These are phyloP conservation scores for Callyntrura sp. DNA, from an alignment of 2,888 invertebrate species.

Conservation along the genomic window DNA sequence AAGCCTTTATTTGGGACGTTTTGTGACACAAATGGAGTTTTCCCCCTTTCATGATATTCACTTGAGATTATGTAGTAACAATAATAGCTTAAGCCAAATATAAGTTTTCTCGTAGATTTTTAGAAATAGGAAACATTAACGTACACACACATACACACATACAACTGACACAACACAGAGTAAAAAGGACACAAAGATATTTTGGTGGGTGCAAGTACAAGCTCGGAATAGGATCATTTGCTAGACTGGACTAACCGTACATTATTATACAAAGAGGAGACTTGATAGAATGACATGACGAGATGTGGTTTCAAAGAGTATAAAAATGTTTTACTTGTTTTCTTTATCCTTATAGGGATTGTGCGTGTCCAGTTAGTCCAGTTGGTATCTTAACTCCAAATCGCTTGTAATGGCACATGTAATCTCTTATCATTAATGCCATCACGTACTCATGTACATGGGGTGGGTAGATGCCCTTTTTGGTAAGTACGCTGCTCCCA, in stretches of 20 bases:
- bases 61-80: slow-evolving; percentile 70
- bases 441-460: slow-evolving; percentile 56
- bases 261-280: slow-evolving; percentile 29
- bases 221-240: slow-evolving; percentile 35
- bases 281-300: slow-evolving; percentile 43
- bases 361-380: slow-evolving; percentile 56
- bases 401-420: slow-evolving; percentile 69
- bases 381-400: slow-evolving; percentile 56
- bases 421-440: slow-evolving; percentile 76
- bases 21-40: slow-evolving; percentile 76
- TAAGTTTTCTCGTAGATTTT: slow-evolving; percentile 6
- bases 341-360: slow-evolving; percentile 7
- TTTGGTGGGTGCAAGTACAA: neutral
- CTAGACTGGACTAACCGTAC: slow-evolving; percentile 57
- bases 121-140: neutral
- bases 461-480: slow-evolving; percentile 28
- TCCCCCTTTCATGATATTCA: slow-evolving; percentile 74
- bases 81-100: slow-evolving; percentile 35
- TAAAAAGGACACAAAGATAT: neutral
- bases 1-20: slow-evolving; percentile 77
- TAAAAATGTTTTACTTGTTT: slow-evolving; percentile 8
- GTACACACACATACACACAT: neutral
- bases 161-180: neutral
- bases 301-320: slow-evolving; percentile 59
- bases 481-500: neutral